These are phyloP conservation scores for Spodoptera frugiperda DNA, from an alignment of 1,140 invertebrate species.

Conservation along the genomic window DNA sequence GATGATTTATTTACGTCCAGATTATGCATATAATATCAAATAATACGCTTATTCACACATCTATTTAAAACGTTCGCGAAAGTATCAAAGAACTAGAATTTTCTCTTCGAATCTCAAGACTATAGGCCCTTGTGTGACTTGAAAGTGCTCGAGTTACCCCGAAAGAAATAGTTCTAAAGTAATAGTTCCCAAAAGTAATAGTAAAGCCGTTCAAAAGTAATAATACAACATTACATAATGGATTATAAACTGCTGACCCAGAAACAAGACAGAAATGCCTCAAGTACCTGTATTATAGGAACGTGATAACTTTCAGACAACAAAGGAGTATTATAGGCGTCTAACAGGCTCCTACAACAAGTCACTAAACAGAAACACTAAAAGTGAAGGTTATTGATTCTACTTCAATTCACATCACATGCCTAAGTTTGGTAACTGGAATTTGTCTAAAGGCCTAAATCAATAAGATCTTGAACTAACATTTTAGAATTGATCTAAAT, in stretches of 20 bases:
- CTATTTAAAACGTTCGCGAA: background rate
- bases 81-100: background rate
- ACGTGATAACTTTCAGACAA: slow-evolving; percentile 6
- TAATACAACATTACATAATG: too few relatives aligned
- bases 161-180: too few relatives aligned
- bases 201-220: too few relatives aligned
- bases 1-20: slow-evolving; percentile 19
- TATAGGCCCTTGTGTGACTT: too few relatives aligned
- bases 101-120: background rate
- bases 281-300: background rate
- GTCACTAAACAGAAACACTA: background rate
- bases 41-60: too few relatives aligned
- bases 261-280: too few relatives aligned
- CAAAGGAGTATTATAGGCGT: background rate
- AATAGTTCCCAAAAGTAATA: too few relatives aligned
- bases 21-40: background rate
- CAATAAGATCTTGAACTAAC: too few relatives aligned
- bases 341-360: background rate
- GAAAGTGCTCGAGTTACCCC: too few relatives aligned
- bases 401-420: background rate
- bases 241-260: too few relatives aligned
- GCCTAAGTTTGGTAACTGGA: background rate
- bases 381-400: slow-evolving; percentile 1
- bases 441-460: background rate
- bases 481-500: too few relatives aligned